Evolutionary conservation across 2,888 invertebrate species (phyloP).

Genomic region (Tanypteryx hageni): DNA sequence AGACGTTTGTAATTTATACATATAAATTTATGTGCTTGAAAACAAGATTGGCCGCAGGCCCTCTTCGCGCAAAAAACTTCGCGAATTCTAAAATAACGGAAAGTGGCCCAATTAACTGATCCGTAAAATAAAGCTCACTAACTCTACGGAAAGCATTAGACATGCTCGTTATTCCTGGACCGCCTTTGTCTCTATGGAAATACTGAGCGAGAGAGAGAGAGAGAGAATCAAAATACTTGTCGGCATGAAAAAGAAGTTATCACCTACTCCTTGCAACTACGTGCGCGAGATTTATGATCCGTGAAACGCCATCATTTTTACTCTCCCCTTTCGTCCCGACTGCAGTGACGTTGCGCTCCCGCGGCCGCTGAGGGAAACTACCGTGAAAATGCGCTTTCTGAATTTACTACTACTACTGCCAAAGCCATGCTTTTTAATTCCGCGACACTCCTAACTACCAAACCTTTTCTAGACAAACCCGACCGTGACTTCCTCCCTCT

Average conservation of each 20-base stretch:
- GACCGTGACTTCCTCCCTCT: constrained; percentile 43
- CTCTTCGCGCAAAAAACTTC: neutral
- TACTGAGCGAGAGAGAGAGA: neutral
- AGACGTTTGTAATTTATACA: too few species aligned
- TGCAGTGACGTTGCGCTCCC: constrained; percentile 50
- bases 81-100: neutral
- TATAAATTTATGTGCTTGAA: too few species aligned
- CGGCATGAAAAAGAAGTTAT: constrained; percentile 41
- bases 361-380: constrained; percentile 33
- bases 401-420: constrained; percentile 37
- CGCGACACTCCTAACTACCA: constrained; percentile 21
- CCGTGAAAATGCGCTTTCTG: constrained; percentile 44
- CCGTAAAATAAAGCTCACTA: neutral
- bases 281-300: constrained; percentile 28
- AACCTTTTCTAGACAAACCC: constrained; percentile 26
- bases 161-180: neutral
- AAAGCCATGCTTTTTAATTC: constrained; percentile 9
- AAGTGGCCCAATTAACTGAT: neutral
- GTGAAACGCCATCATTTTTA: constrained; percentile 48
- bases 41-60: too few species aligned
- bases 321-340: neutral
- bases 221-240: constrained; percentile 21
- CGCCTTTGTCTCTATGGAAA: neutral
- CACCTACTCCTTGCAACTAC: constrained; percentile 41
- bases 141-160: constrained; percentile 4